Percentiles rank a stretch among this genome's conserved stretches.
These are phyloP conservation scores for Cactoblastis cactorum DNA, from an alignment of 2,888 invertebrate species.

Conservation along the genomic window DNA sequence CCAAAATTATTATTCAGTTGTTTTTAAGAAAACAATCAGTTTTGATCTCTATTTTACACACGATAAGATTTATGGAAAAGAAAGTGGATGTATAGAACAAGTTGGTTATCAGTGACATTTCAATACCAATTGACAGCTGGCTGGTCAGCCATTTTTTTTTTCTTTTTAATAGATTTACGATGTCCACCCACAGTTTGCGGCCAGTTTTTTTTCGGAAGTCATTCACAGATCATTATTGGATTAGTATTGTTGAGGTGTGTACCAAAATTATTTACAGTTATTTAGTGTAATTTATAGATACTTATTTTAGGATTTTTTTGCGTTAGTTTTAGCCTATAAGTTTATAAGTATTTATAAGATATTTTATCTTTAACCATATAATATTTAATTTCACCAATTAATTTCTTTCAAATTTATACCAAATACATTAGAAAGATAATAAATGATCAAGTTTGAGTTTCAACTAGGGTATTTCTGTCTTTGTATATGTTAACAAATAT, in stretches of 20 bases:
- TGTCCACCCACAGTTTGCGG: slow-evolving; percentile 53
- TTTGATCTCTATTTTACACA: slow-evolving; percentile 16
- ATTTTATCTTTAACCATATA: too few species aligned
- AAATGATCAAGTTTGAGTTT: too few species aligned
- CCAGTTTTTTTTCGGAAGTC: slow-evolving; percentile 33
- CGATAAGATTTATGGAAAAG: slow-evolving; percentile 16
- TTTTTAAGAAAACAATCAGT: slow-evolving; percentile 16
- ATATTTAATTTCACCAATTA: too few species aligned
- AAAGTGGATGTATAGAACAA: slow-evolving; percentile 14
- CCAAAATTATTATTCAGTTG: not conserved
- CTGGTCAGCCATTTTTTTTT: slow-evolving; percentile 53
- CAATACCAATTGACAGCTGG: slow-evolving; percentile 67
- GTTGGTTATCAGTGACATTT: slow-evolving; percentile 46
- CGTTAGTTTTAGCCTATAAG: too few species aligned
- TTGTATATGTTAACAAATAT: too few species aligned
- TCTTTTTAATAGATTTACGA: slow-evolving; percentile 41
- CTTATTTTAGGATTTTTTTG: too few species aligned
- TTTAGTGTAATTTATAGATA: too few species aligned
- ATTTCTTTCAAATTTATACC: too few species aligned
- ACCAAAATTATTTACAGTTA: slow-evolving; percentile 8
- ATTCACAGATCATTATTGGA: slow-evolving; percentile 40
- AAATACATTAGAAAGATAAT: too few species aligned
- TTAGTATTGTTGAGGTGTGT: slow-evolving; percentile 31
- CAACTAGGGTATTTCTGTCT: too few species aligned
- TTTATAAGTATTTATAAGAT: too few species aligned